Percentiles rank a stretch among this genome's conserved stretches.
Conservation (phyloP, 92 coral and sea anemone genomes). For the Paramuricea clavata region DNA sequence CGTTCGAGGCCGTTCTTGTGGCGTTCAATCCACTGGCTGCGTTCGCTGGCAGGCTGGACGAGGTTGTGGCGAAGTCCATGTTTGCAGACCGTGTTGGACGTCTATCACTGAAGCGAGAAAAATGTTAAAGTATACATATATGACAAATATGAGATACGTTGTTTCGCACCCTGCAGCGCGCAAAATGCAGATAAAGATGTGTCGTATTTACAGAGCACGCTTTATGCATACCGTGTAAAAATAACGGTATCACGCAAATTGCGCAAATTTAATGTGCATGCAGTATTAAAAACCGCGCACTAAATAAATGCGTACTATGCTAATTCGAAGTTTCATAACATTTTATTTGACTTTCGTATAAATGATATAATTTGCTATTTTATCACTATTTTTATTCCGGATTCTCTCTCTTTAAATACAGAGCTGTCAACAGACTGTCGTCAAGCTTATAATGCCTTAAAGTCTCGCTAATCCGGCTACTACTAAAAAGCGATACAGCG, state of each 20-base stretch:
- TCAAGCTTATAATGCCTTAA: not conserved
- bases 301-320: not conserved
- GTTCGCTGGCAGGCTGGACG: not conserved
- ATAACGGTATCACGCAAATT: not conserved
- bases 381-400: not conserved
- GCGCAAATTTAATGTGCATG: too few species aligned
- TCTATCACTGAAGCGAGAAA: not conserved
- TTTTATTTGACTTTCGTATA: not conserved
- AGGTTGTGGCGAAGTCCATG: not conserved
- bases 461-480: conserved; percentile 9
- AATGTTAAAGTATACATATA: not conserved
- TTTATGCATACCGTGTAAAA: not conserved
- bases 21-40: not conserved
- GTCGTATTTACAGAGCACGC: not conserved
- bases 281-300: too few species aligned
- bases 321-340: not conserved
- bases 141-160: too few species aligned
- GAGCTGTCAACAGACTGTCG: not conserved
- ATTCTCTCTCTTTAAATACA: not conserved
- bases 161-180: conserved; percentile 23
- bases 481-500: too few species aligned
- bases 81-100: not conserved
- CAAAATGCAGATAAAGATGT: not conserved
- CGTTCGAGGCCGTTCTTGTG: not conserved
- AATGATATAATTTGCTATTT: not conserved